A percentile compares a stretch with the other conserved stretches of the same genome.
Conservation (phyloP, 2,888 invertebrate species). For the Acleris holmiana region DNA sequence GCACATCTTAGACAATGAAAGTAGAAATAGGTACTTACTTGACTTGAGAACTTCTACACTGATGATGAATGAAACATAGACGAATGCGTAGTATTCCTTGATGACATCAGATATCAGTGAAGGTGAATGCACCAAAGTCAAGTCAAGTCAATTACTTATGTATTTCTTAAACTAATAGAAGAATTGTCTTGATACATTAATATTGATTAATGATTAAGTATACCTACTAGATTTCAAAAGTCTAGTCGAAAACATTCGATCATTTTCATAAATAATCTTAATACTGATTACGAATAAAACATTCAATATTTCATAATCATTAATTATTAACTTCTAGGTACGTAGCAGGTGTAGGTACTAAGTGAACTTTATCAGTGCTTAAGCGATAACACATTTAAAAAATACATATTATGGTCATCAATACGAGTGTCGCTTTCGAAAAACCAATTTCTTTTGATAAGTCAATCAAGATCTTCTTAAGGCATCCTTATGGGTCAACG, state of each 20-base stretch:
- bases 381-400: not conserved
- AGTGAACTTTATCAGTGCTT: conserved; percentile 1
- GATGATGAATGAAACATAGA: not conserved
- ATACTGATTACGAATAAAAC: no score
- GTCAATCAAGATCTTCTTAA: conserved; percentile 12
- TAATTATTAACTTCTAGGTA: not conserved
- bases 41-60: not conserved
- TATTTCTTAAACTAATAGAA: no score
- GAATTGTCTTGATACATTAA: no score
- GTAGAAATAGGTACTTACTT: no score
- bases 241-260: no score
- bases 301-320: not conserved
- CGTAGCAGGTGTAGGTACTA: not conserved
- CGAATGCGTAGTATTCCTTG: no score
- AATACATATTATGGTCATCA: not conserved
- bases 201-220: no score
- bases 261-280: no score
- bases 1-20: not conserved
- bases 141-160: no score
- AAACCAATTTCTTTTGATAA: conserved; percentile 25
- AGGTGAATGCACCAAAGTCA: no score
- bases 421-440: conserved; percentile 11
- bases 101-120: no score
- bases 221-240: no score
- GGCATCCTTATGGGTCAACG: conserved; percentile 6